Percentiles rank a stretch among this genome's conserved stretches.
phyloP scores from a whole-genome alignment of 2,797 vertebrate species.

The Onychomys leucogaster region DNA sequence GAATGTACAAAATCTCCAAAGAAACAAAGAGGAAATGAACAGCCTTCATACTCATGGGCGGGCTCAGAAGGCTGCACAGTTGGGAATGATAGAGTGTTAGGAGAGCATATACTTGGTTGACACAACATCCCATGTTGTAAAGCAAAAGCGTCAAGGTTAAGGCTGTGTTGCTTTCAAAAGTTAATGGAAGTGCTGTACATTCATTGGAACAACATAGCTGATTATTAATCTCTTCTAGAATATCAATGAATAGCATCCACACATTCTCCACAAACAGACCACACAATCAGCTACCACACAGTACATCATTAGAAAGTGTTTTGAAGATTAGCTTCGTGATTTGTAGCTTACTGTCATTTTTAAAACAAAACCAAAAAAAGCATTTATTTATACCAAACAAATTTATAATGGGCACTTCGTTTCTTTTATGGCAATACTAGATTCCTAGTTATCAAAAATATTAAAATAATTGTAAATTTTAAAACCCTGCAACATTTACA shows the following conservation, averaged over 20 bases:
- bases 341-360: slow-evolving; percentile 81
- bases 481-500: slow-evolving; percentile 86
- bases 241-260: slow-evolving; percentile 70
- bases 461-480: slow-evolving; percentile 83
- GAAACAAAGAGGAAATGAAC: slow-evolving; percentile 45
- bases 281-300: slow-evolving; percentile 79
- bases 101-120: slow-evolving; percentile 72
- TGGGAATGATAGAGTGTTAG: slow-evolving; percentile 72
- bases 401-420: slow-evolving; percentile 92
- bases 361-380: slow-evolving; percentile 76
- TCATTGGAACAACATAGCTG: slow-evolving; percentile 81
- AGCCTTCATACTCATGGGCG: slow-evolving; percentile 50
- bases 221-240: slow-evolving; percentile 58
- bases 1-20: slow-evolving; percentile 75
- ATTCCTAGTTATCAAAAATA: slow-evolving; percentile 88
- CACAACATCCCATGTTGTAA: slow-evolving; percentile 86
- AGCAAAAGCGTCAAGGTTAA: slow-evolving; percentile 86
- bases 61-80: slow-evolving; percentile 78
- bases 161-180: slow-evolving; percentile 88
- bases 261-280: slow-evolving; percentile 78
- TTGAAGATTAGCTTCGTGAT: slow-evolving; percentile 80
- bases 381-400: slow-evolving; percentile 85
- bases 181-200: slow-evolving; percentile 87
- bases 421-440: slow-evolving; percentile 93
- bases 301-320: slow-evolving; percentile 77